A percentile compares a stretch with the other conserved stretches of the same genome.
These are phyloP conservation scores for Pterois miles DNA, from an alignment of 2,797 vertebrate genomes.

Conservation along the genomic window DNA sequence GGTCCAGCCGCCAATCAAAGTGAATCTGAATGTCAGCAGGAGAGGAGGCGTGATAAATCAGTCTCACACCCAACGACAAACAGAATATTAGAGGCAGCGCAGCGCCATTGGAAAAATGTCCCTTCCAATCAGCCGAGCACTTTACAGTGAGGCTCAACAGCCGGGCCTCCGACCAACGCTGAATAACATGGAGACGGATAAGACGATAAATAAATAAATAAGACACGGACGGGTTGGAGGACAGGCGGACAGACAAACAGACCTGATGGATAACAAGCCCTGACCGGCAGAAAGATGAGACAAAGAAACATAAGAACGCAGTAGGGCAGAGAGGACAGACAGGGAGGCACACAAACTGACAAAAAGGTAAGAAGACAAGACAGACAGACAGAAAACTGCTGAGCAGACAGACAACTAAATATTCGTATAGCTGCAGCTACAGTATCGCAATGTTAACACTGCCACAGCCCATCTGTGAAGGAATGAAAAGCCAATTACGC, in stretches of 20 bases:
- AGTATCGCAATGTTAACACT: not conserved
- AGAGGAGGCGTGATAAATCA: slow-evolving; percentile 84
- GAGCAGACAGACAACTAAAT: not conserved
- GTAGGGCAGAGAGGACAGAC: slow-evolving; percentile 21
- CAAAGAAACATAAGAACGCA: slow-evolving; percentile 35
- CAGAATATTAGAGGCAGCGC: slow-evolving; percentile 80
- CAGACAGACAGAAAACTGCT: not conserved
- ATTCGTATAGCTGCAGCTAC: not conserved
- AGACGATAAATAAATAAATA: slow-evolving; percentile 55
- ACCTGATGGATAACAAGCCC: slow-evolving; percentile 25
- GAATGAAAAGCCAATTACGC: not conserved
- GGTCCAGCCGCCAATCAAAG: slow-evolving; percentile 78
- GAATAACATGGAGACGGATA: slow-evolving; percentile 53
- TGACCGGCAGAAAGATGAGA: slow-evolving; percentile 46
- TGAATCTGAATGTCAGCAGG: slow-evolving; percentile 80
- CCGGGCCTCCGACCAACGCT: slow-evolving; percentile 40
- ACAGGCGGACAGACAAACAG: slow-evolving; percentile 29
- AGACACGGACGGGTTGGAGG: slow-evolving; percentile 43
- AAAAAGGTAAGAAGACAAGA: not conserved
- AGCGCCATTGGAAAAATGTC: slow-evolving; percentile 82
- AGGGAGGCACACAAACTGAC: slow-evolving; percentile 8
- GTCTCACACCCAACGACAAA: slow-evolving; percentile 79
- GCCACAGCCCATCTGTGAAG: not conserved
- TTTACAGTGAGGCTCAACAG: slow-evolving; percentile 74
- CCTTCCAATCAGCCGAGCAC: slow-evolving; percentile 79